Evolutionary conservation across 2,797 vertebrate species (phyloP).

Genomic region (Microchirus variegatus): DNA sequence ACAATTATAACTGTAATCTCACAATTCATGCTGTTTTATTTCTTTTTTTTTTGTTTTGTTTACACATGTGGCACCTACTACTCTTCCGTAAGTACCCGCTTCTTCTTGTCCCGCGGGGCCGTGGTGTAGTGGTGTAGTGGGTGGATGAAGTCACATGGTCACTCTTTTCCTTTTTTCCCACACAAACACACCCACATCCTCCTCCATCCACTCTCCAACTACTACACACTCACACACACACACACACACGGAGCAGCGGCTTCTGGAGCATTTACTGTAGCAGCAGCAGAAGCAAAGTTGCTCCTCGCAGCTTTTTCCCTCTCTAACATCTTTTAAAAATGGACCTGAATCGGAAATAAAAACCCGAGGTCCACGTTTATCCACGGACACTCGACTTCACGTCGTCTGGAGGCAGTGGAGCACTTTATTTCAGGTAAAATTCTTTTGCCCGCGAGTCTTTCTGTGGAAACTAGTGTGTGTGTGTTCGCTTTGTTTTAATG

Average conservation of each 20-base stretch:
- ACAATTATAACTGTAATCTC: no score
- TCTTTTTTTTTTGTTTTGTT: no score
- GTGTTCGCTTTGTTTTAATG: conserved; percentile 11
- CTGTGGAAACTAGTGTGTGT: background rate
- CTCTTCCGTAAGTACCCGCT: background rate
- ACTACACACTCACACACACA: conserved; percentile 38
- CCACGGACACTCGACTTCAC: conserved; percentile 27
- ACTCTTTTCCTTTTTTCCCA: conserved; percentile 77
- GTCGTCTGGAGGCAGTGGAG: conserved; percentile 15
- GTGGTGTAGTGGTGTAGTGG: no score
- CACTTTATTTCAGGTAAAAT: conserved; percentile 64
- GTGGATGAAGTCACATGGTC: conserved; percentile 79
- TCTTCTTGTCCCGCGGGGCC: conserved; percentile 70
- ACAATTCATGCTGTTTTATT: no score
- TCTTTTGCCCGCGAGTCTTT: conserved; percentile 6
- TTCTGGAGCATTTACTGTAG: conserved; percentile 42
- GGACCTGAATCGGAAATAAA: conserved; percentile 46
- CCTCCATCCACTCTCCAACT: conserved; percentile 61
- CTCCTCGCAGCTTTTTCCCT: conserved; percentile 16
- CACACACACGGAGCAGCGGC: conserved; percentile 22
- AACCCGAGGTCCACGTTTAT: background rate
- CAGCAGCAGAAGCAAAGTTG: conserved; percentile 44
- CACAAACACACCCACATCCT: conserved; percentile 79
- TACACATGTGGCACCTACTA: no score
- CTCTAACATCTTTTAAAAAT: conserved; percentile 29